phyloP scores from a whole-genome alignment of 1,140 invertebrate genomes.

The Dolichoris vasculosae region DNA sequence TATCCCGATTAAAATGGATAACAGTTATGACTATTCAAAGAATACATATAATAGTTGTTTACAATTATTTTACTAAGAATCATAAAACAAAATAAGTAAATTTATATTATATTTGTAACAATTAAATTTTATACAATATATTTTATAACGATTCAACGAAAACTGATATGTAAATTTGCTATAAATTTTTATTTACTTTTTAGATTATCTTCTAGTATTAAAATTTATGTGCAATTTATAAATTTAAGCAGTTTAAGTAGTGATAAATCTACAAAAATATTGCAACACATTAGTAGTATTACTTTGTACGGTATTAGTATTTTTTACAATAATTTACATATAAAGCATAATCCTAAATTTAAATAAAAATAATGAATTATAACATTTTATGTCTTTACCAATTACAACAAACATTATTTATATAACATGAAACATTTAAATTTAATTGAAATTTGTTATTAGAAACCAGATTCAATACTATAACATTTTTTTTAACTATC shows the following conservation, averaged over 20 bases:
- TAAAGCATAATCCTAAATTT: not conserved
- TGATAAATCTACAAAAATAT: constrained; percentile 22
- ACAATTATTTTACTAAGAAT: too few species aligned
- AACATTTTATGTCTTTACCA: not conserved
- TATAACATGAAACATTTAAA: not conserved
- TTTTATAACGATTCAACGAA: not conserved
- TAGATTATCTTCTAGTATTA: not conserved
- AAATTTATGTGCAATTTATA: not conserved
- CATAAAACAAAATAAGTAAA: not conserved
- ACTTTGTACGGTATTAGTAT: not conserved
- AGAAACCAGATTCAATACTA: too few species aligned
- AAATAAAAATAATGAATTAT: not conserved
- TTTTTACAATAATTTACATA: not conserved
- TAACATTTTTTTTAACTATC: too few species aligned
- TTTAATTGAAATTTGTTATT: not conserved
- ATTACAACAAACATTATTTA: not conserved
- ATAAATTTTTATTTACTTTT: not conserved
- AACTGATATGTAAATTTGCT: not conserved
- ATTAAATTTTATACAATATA: too few species aligned
- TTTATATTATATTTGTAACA: not conserved
- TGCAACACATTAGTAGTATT: not conserved
- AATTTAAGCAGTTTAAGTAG: not conserved
- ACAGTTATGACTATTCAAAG: not conserved
- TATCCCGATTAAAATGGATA: not conserved
- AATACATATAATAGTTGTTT: not conserved